Conservation (phyloP, 2,888 invertebrate species). For the Lycophotia porphyrea region DNA sequence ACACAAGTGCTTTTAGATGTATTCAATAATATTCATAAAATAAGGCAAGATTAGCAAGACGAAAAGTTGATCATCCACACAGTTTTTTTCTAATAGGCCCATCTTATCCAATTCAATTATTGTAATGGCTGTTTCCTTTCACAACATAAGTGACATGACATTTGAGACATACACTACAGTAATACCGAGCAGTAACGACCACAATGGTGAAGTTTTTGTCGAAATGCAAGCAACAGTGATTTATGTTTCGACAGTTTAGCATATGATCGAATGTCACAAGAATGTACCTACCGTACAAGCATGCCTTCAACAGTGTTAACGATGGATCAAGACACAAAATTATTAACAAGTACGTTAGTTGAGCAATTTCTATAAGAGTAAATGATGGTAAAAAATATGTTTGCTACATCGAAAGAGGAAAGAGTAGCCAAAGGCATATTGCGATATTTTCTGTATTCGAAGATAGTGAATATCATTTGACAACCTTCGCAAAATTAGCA, state of each 20-base stretch:
- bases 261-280: constrained; percentile 15
- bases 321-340: constrained; percentile 20
- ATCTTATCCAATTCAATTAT: constrained; percentile 11
- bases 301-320: constrained; percentile 12
- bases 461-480: neutral
- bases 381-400: constrained; percentile 11
- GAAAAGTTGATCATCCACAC: neutral
- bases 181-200: constrained; percentile 17
- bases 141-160: constrained; percentile 31
- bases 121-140: constrained; percentile 18
- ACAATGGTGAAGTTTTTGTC: constrained; percentile 37
- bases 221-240: constrained; percentile 32
- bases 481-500: too few relatives aligned
- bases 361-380: constrained; percentile 19
- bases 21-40: neutral
- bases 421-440: neutral
- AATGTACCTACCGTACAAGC: constrained; percentile 3
- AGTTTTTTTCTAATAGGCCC: neutral
- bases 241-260: constrained; percentile 32
- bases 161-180: constrained; percentile 14
- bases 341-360: neutral
- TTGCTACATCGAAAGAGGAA: neutral
- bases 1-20: neutral
- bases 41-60: neutral
- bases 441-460: constrained; percentile 6